These are phyloP conservation scores for Quadroppia sp. DNA, from an alignment of 2,888 invertebrate species.

Conservation along the genomic window DNA sequence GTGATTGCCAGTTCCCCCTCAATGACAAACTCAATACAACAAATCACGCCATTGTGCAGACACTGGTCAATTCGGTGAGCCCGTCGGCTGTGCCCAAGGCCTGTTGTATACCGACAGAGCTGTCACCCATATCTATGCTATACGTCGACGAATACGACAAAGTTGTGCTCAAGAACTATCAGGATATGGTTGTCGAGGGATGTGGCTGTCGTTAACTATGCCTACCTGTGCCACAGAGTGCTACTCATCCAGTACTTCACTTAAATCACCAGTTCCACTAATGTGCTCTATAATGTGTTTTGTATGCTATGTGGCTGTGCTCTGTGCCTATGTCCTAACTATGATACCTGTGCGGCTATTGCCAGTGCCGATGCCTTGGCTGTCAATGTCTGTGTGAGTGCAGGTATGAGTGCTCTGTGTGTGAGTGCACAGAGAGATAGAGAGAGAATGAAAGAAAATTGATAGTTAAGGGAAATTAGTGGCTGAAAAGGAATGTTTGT, in stretches of 20 bases:
- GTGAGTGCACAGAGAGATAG: conserved; percentile 8
- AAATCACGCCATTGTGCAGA: conserved; percentile 81
- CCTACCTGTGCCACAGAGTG: conserved; percentile 59
- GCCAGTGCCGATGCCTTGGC: not conserved
- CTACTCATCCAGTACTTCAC: too few relatives aligned
- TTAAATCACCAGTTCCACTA: too few relatives aligned
- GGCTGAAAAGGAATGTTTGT: conserved; percentile 27
- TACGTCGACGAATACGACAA: conserved; percentile 84
- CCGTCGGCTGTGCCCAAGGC: conserved; percentile 62
- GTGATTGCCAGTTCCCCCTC: conserved; percentile 82
- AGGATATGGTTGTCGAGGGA: conserved; percentile 93
- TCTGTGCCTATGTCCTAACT: not conserved
- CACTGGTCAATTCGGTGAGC: too few relatives aligned
- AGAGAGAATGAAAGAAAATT: conserved; percentile 24
- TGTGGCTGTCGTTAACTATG: conserved; percentile 95
- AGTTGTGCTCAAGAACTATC: conserved; percentile 87
- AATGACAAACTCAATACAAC: conserved; percentile 75
- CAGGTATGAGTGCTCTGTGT: conserved; percentile 22
- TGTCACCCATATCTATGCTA: conserved; percentile 85
- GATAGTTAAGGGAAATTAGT: conserved; percentile 33
- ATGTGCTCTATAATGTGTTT: conserved; percentile 4
- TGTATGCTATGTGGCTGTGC: too few relatives aligned
- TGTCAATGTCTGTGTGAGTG: conserved; percentile 19
- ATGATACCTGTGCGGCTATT: not conserved
- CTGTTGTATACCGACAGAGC: conserved; percentile 86